A percentile compares a stretch with the other conserved stretches of the same genome.
Evolutionary conservation across 2,888 invertebrate species (phyloP).

Genomic region (Temnothorax unifasciatus): DNA sequence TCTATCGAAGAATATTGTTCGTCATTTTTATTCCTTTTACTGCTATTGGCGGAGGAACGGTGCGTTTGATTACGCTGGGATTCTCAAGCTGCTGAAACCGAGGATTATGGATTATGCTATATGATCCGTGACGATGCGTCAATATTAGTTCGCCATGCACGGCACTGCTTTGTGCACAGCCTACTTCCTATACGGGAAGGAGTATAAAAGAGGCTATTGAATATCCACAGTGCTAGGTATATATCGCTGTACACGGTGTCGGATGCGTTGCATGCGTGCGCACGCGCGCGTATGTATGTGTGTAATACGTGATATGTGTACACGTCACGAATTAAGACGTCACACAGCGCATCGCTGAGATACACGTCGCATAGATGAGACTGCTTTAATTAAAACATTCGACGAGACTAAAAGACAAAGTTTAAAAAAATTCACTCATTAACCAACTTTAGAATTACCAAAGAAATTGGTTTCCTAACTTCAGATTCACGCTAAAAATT

Average conservation of each 20-base stretch:
- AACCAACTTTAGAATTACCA: not conserved
- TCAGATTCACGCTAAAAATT: no score
- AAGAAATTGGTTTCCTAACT: not conserved
- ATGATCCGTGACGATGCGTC: constrained; percentile 53
- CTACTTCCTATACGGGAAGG: constrained; percentile 40
- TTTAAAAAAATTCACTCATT: not conserved
- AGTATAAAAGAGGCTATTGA: constrained; percentile 63
- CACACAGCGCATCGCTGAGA: not conserved
- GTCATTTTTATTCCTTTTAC: not conserved
- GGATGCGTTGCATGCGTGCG: not conserved
- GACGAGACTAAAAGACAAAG: not conserved
- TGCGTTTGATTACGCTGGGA: constrained; percentile 31
- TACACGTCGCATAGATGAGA: not conserved
- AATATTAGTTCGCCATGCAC: constrained; percentile 39
- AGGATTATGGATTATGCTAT: constrained; percentile 53
- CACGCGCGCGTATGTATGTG: not conserved
- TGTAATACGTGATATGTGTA: not conserved
- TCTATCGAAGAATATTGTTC: not conserved
- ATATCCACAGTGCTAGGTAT: constrained; percentile 27
- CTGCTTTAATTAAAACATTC: not conserved
- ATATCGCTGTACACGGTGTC: not conserved
- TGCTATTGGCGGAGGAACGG: constrained; percentile 9
- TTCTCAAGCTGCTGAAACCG: constrained; percentile 47
- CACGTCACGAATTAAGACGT: not conserved
- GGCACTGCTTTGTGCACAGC: constrained; percentile 34